These are phyloP conservation scores for Propithecus deckenii DNA, from an alignment of 2,797 vertebrate genomes.

Conservation along the genomic window DNA sequence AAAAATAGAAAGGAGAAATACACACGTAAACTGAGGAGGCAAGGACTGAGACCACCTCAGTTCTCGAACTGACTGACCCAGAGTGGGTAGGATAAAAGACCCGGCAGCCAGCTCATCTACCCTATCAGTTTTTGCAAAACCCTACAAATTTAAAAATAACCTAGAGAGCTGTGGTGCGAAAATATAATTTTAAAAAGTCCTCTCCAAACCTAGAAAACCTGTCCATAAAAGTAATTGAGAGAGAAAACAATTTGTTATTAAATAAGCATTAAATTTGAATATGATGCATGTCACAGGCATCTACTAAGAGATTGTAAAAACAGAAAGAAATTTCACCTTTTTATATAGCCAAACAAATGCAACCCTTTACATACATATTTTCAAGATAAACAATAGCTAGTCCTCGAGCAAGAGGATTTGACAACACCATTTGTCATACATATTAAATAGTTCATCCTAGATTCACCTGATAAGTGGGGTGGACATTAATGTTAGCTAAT, in stretches of 20 bases:
- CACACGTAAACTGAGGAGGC: fast-evolving
- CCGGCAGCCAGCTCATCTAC: not conserved
- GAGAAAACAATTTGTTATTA: not conserved
- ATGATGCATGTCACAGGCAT: not conserved
- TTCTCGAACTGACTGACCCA: not conserved
- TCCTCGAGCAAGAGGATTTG: not conserved
- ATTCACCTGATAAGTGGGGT: not conserved
- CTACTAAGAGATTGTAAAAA: not conserved
- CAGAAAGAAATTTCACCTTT: not conserved
- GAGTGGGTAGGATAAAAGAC: not conserved
- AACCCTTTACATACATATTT: not conserved
- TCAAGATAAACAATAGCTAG: not conserved
- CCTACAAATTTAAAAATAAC: not conserved
- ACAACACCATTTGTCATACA: not conserved
- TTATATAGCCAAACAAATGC: not conserved
- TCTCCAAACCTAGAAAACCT: not conserved
- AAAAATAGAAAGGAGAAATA: not conserved
- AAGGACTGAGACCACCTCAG: not conserved
- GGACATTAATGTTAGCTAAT: not conserved
- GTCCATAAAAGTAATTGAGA: not conserved
- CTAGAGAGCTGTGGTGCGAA: not conserved
- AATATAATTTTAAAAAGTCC: not conserved
- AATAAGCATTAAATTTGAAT: not conserved
- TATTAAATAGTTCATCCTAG: not conserved
- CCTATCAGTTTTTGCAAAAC: not conserved